Conservation (phyloP, 2,113 vertebrate species). For the Pica pica region DNA sequence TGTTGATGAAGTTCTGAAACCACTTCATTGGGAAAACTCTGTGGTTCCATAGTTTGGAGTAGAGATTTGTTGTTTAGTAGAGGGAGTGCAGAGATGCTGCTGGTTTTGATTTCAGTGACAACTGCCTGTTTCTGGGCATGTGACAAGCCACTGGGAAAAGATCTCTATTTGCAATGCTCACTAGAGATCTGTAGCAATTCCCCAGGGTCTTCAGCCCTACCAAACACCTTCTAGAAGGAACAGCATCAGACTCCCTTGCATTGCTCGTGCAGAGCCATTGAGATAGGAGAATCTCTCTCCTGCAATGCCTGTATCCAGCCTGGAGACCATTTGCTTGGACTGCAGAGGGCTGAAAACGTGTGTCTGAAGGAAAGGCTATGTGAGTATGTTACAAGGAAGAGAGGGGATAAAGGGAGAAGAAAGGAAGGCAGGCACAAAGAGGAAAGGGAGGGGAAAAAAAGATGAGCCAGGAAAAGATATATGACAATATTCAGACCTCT, state of each 20-base stretch:
- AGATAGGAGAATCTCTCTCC: not conserved
- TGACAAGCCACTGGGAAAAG: not conserved
- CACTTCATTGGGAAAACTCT: not conserved
- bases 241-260: not conserved
- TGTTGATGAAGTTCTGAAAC: not conserved
- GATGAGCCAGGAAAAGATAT: not conserved
- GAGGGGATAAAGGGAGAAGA: not conserved
- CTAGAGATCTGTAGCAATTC: not conserved
- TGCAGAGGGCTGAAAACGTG: not conserved
- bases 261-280: not conserved
- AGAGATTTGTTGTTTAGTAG: not conserved
- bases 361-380: not conserved
- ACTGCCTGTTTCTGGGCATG: fast-evolving
- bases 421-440: not conserved
- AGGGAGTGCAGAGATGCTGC: not conserved
- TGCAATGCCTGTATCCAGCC: not conserved
- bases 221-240: not conserved
- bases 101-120: not conserved
- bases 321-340: not conserved
- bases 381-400: not conserved
- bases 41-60: not conserved
- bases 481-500: not conserved
- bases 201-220: not conserved
- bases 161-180: not conserved
- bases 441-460: not conserved